phyloP scores from a whole-genome alignment of 2,888 invertebrate species.

The Eucera pruinosa region DNA sequence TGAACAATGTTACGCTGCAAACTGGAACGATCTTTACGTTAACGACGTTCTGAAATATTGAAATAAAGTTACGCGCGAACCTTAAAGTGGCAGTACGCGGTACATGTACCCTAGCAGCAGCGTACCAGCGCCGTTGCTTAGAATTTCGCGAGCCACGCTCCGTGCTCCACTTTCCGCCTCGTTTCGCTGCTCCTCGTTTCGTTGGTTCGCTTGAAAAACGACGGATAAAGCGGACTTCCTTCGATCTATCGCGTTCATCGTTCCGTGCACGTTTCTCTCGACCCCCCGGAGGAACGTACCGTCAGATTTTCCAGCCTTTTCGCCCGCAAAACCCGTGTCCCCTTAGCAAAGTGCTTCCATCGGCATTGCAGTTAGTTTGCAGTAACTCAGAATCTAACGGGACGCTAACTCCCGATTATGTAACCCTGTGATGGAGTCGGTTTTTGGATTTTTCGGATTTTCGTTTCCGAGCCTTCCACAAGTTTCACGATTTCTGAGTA shows the following conservation, averaged over 20 bases:
- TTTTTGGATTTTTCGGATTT: no score
- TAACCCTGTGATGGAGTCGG: not conserved
- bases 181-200: not conserved
- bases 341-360: no score
- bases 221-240: not conserved
- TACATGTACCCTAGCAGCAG: no score
- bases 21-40: no score
- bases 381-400: constrained; percentile 2
- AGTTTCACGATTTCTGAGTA: no score
- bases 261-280: not conserved
- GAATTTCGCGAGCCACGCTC: not conserved
- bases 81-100: no score
- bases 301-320: not conserved
- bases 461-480: no score
- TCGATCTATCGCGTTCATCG: not conserved
- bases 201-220: no score
- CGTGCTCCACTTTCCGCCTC: no score
- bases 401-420: not conserved
- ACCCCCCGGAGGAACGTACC: not conserved
- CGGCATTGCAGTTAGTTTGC: constrained; percentile 20
- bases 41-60: no score
- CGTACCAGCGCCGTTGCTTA: not conserved
- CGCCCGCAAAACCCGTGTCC: not conserved
- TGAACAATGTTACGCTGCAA: no score
- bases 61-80: no score